These are phyloP conservation scores for Heliconius himera DNA, from an alignment of 1,140 invertebrate genomes.

Conservation along the genomic window DNA sequence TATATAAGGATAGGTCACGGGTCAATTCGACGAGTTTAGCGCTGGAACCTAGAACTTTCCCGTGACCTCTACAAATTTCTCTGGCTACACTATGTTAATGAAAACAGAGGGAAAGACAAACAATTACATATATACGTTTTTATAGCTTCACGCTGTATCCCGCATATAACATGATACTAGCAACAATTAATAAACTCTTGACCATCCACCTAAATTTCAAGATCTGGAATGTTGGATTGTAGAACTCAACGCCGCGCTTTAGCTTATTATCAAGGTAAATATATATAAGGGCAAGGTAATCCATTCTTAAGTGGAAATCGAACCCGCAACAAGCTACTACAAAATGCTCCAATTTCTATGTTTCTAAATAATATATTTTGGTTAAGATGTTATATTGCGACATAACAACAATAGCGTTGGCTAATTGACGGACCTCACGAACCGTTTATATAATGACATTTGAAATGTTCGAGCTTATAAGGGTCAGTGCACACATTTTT, in stretches of 20 bases:
- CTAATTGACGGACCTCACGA: slow-evolving; percentile 33
- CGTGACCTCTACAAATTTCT: neutral
- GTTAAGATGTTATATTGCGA: slow-evolving; percentile 24
- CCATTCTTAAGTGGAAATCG: too few relatives aligned
- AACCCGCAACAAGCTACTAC: neutral
- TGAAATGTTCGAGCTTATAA: slow-evolving; percentile 22
- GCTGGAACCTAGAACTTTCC: slow-evolving; percentile 4
- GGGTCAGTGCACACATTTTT: neutral
- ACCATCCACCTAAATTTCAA: too few relatives aligned
- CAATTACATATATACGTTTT: neutral
- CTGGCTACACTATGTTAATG: slow-evolving; percentile 1
- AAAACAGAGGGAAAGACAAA: neutral
- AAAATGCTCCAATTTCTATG: slow-evolving; percentile 1
- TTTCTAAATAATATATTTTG: slow-evolving; percentile 14
- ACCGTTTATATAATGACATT: slow-evolving; percentile 30
- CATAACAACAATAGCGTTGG: slow-evolving; percentile 23
- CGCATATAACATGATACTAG: neutral
- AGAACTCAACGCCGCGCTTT: too few relatives aligned
- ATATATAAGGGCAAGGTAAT: too few relatives aligned
- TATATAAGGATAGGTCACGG: neutral
- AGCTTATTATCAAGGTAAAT: too few relatives aligned
- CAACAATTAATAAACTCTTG: too few relatives aligned
- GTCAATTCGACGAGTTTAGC: slow-evolving; percentile 1
- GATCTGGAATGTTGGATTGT: too few relatives aligned
- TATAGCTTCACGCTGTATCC: neutral